Percentiles rank a stretch among this genome's conserved stretches.
These are phyloP conservation scores for Cryptocheilus praepositus DNA, from an alignment of 2,888 invertebrate genomes.

Conservation along the genomic window DNA sequence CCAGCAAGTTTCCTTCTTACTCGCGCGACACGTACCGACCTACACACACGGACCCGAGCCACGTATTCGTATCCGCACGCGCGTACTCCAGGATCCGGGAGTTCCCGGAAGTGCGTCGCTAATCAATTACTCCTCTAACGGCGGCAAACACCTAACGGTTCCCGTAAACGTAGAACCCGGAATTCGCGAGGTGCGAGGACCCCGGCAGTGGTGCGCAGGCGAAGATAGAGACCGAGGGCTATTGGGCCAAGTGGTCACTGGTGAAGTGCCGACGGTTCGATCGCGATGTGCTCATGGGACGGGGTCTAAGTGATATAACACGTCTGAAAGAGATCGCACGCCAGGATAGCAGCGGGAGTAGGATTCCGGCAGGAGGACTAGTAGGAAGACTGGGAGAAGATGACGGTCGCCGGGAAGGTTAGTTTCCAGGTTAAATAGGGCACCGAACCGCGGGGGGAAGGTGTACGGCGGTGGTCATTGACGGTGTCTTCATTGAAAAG, in stretches of 20 bases:
- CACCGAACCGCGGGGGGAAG: no score
- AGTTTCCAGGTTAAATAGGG: no score
- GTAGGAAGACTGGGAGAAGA: conserved; percentile 33
- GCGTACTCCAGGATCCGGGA: no score
- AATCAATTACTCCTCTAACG: conserved; percentile 25
- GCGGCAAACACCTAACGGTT: not conserved
- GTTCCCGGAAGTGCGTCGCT: conserved; percentile 1
- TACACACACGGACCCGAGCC: no score
- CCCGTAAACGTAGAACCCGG: no score
- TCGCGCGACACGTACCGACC: not conserved
- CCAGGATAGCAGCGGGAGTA: no score
- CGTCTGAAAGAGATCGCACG: conserved; percentile 40
- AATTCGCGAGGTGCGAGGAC: no score
- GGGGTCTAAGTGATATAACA: conserved; percentile 32
- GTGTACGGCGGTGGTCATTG: conserved; percentile 12
- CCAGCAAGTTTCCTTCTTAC: conserved; percentile 1
- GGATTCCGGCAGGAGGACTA: conserved; percentile 43
- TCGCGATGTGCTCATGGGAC: conserved; percentile 7
- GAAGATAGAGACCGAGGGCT: no score
- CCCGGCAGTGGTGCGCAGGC: no score
- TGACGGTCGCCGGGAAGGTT: conserved; percentile 71
- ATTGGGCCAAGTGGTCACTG: not conserved
- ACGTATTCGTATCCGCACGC: conserved; percentile 28
- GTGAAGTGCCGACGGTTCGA: not conserved
- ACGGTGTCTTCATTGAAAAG: not conserved